Conservation (phyloP, 2,888 invertebrate species). For the Archaeoteleia sp. region DNA sequence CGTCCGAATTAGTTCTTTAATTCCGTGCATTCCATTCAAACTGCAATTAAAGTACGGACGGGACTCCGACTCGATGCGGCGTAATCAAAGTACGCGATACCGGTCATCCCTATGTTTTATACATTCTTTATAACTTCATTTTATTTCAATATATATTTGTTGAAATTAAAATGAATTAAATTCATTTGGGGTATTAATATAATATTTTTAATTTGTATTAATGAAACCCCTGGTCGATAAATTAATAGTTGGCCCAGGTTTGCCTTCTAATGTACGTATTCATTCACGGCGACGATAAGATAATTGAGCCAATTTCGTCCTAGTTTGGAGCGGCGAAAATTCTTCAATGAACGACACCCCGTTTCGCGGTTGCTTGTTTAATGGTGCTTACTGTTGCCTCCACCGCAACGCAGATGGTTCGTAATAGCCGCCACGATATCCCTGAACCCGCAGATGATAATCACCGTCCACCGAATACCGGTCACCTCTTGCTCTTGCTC, state of each 20-base stretch:
- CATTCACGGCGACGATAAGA: constrained; percentile 32
- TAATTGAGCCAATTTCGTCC: constrained; percentile 31
- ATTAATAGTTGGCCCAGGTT: background rate
- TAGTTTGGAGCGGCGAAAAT: constrained; percentile 31
- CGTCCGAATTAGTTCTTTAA: constrained; percentile 25
- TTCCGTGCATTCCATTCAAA: constrained; percentile 18
- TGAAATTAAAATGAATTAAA: too few species aligned
- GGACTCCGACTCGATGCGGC: too few species aligned
- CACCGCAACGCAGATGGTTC: constrained; percentile 60
- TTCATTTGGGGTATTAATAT: too few species aligned
- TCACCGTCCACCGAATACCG: constrained; percentile 56
- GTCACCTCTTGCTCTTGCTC: too few species aligned
- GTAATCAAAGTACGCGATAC: too few species aligned
- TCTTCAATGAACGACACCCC: constrained; percentile 45
- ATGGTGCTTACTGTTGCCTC: constrained; percentile 61
- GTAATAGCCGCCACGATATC: constrained; percentile 66
- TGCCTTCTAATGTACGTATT: background rate
- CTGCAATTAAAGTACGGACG: too few species aligned
- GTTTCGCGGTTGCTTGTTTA: constrained; percentile 61
- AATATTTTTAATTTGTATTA: too few species aligned
- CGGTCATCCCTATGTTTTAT: too few species aligned
- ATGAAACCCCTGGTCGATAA: too few species aligned
- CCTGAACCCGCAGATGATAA: constrained; percentile 62
- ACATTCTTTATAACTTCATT: too few species aligned
- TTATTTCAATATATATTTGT: too few species aligned